Base-by-base conservation (phyloP, 2,797 vertebrate species). In the Enteromius afrohamiltoni region DNA sequence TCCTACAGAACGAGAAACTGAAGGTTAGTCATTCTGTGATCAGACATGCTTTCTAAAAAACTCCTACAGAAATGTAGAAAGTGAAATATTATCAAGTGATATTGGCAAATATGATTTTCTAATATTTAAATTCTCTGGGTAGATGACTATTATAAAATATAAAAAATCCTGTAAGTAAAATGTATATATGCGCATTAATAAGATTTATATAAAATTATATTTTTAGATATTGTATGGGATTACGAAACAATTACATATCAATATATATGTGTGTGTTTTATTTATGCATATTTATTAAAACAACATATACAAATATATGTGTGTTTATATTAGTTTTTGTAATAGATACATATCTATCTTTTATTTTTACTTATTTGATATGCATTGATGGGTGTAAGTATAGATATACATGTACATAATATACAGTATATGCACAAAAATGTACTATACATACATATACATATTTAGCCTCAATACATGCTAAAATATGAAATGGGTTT, bases 1-100 rank as follows among this genome's bases (percentile, higher is more conserved):
- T 97, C 91, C 98, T 99, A 84, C 6, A 83, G n/a, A 67, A 79
- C 76, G 49, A 31, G 81, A 78, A 79, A 64, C 62, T 21, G 29
- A 71, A 79, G 64, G 1, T 80, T 19, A n/a, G 74, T 77, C 34
- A 60, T 17, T 55, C 17, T 73, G 23, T 47, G 9, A 58, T 26
- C n/a, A 70, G 2, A 70, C 40, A 26, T 70, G 13, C n/a, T 70
- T 45, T 69, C 11, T 9, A 70, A 69, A 69, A n/a, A 58, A 58
- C n/a, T 58, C 55, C 10, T 58, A 58, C 55, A 58, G n/a, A 58
- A 13, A 58, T 58, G n/a, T 23, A 58, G 10, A 13, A 23, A 4
- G 9, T 2, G n/a, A 58, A 21, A 53, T 53, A 21, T 1, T 55
- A 55, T n/a, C 19, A 53, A 53, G 51, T 53, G 51, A 53, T 53